Conservation (phyloP, 1,140 invertebrate genomes). For the Brachystomella parvula region DNA sequence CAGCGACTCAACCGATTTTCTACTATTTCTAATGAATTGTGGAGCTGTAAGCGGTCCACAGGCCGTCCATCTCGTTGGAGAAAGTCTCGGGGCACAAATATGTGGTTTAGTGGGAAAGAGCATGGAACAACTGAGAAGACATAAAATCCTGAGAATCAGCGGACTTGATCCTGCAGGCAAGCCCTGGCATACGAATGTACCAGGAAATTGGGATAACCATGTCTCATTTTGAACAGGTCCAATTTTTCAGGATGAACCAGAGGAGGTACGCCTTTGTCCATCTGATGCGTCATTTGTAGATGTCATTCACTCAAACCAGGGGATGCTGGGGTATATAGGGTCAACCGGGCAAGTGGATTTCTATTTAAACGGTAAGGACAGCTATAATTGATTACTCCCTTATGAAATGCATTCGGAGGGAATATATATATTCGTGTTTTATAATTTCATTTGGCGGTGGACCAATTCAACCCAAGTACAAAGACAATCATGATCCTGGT, state of each 20-base stretch:
- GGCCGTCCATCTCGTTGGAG: constrained; percentile 70
- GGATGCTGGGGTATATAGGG: constrained; percentile 49
- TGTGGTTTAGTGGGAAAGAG: constrained; percentile 71
- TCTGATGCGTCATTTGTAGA: constrained; percentile 58
- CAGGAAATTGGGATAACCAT: too few species aligned
- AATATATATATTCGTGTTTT: too few species aligned
- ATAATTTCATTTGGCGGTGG: constrained; percentile 7
- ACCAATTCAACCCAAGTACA: constrained; percentile 9
- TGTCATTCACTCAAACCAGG: constrained; percentile 60
- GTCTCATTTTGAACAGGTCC: constrained; percentile 51
- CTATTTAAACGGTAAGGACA: constrained; percentile 54
- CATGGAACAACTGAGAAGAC: constrained; percentile 41
- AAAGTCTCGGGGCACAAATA: constrained; percentile 73
- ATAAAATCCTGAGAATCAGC: constrained; percentile 64
- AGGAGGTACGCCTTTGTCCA: constrained; percentile 50
- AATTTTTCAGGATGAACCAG: constrained; percentile 51
- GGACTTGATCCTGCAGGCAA: constrained; percentile 26
- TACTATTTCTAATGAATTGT: not conserved
- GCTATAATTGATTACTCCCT: not conserved
- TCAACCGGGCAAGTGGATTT: constrained; percentile 53
- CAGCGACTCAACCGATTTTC: constrained; percentile 5
- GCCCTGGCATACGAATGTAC: too few species aligned
- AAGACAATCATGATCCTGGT: not conserved
- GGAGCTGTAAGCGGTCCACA: constrained; percentile 46
- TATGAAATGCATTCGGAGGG: not conserved